phyloP scores from a whole-genome alignment of 35 echinoderm and acorn worm species.

The Heliocidaris tuberculata region DNA sequence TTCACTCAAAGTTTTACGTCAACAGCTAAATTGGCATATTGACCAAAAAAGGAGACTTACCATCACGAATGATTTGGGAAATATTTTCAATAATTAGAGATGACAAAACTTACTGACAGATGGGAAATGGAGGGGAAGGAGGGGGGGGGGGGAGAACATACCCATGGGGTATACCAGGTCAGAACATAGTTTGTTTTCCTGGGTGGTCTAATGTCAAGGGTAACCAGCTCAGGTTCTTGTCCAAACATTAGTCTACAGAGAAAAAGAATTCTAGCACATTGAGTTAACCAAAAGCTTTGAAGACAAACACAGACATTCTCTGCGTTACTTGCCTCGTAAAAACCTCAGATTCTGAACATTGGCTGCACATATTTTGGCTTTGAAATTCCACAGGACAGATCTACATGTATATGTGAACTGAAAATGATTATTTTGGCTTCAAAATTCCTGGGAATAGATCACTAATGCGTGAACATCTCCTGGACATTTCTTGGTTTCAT shows the following conservation, averaged over 20 bases:
- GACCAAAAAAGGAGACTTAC: no score
- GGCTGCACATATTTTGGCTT: background rate
- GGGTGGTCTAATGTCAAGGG: constrained; percentile 14
- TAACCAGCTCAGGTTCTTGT: background rate
- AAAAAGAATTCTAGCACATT: background rate
- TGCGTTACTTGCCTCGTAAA: background rate
- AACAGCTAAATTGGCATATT: no score
- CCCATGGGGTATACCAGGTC: background rate
- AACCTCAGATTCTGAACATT: background rate
- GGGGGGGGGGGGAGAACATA: background rate
- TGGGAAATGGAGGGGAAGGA: background rate
- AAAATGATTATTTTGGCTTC: background rate
- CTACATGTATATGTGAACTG: background rate
- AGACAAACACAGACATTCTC: constrained; percentile 2
- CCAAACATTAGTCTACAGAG: constrained; percentile 1
- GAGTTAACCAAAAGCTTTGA: background rate
- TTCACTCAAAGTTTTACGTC: no score
- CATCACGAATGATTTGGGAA: no score
- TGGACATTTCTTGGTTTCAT: background rate
- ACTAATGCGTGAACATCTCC: background rate
- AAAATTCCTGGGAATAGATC: background rate
- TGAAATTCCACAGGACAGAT: background rate
- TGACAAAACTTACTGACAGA: background rate
- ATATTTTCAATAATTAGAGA: background rate
- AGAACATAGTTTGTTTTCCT: background rate